phyloP scores from a whole-genome alignment of 64 coral and sea anemone species.

The Dendrophyllia cribrosa region DNA sequence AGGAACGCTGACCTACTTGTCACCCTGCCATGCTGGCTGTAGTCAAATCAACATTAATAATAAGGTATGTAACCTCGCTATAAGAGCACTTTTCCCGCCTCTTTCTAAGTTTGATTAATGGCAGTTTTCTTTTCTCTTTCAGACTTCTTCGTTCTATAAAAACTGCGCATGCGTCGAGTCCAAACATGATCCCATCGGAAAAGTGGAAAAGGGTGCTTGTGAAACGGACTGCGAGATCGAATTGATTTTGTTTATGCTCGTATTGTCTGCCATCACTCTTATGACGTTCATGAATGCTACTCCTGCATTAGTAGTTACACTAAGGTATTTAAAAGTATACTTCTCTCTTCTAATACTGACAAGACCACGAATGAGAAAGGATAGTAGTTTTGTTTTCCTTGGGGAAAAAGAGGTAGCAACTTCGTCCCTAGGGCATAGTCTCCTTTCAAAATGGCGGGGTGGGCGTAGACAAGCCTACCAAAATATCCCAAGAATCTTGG shows the following conservation, averaged over 20 bases:
- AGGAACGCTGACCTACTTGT: constrained; percentile 8
- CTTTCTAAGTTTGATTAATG: neutral
- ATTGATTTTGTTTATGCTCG: neutral
- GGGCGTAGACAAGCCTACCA: too few relatives aligned
- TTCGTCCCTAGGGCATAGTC: too few relatives aligned
- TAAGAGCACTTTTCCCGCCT: too few relatives aligned
- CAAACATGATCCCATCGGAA: neutral
- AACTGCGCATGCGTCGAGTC: constrained; percentile 3
- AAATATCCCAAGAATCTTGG: too few relatives aligned
- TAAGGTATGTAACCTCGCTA: neutral
- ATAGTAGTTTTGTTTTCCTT: too few relatives aligned
- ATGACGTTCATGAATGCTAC: neutral
- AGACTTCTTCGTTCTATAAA: neutral
- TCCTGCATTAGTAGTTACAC: constrained; percentile 14
- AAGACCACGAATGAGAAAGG: too few relatives aligned
- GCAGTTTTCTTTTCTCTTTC: neutral
- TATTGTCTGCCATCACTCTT: neutral
- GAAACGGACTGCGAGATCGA: neutral
- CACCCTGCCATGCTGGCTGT: constrained; percentile 31
- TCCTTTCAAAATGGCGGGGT: too few relatives aligned
- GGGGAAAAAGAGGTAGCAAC: too few relatives aligned
- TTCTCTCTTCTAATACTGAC: too few relatives aligned
- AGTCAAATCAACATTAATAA: neutral
- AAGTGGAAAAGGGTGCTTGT: neutral
- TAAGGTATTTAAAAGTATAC: neutral